A percentile compares a stretch with the other conserved stretches of the same genome.
Conservation (phyloP, 2,888 invertebrate species). For the Nomada lathburiana region DNA sequence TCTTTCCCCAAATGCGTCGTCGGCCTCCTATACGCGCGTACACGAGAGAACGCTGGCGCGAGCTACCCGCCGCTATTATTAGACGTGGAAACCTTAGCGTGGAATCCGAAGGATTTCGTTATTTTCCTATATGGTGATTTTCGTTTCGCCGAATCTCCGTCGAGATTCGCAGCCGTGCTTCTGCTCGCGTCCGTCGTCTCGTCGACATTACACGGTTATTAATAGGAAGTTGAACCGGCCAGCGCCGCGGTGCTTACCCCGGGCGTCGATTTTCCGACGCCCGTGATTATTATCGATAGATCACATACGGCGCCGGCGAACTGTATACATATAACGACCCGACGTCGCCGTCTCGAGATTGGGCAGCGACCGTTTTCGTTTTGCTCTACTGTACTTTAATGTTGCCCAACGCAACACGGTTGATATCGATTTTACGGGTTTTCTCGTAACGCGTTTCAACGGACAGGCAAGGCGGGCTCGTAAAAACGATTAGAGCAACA, state of each 20-base stretch:
- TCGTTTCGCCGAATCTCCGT: constrained; percentile 29
- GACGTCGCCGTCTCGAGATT: constrained; percentile 51
- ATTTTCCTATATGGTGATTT: constrained; percentile 53
- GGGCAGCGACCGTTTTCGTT: constrained; percentile 36
- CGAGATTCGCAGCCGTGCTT: background rate
- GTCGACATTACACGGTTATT: constrained; percentile 5
- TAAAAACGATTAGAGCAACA: constrained; percentile 42
- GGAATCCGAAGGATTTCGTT: constrained; percentile 65
- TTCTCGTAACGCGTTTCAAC: constrained; percentile 21
- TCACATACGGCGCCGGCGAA: constrained; percentile 43
- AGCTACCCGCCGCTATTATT: constrained; percentile 62
- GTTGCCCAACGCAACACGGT: constrained; percentile 6
- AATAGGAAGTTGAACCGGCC: constrained; percentile 22
- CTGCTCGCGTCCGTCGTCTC: background rate
- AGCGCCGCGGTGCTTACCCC: constrained; percentile 35
- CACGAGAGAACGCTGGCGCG: constrained; percentile 35
- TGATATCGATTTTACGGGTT: constrained; percentile 27
- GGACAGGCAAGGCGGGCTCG: background rate
- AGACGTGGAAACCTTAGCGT: constrained; percentile 63
- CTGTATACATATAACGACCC: constrained; percentile 54
- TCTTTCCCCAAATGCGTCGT: constrained; percentile 61
- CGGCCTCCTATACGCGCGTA: constrained; percentile 28
- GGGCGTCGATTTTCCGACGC: constrained; percentile 44
- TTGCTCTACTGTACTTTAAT: constrained; percentile 37
- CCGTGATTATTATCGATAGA: constrained; percentile 62